Evolutionary conservation across 2,888 invertebrate genomes (phyloP).

Genomic region (Iphiclides podalirius): DNA sequence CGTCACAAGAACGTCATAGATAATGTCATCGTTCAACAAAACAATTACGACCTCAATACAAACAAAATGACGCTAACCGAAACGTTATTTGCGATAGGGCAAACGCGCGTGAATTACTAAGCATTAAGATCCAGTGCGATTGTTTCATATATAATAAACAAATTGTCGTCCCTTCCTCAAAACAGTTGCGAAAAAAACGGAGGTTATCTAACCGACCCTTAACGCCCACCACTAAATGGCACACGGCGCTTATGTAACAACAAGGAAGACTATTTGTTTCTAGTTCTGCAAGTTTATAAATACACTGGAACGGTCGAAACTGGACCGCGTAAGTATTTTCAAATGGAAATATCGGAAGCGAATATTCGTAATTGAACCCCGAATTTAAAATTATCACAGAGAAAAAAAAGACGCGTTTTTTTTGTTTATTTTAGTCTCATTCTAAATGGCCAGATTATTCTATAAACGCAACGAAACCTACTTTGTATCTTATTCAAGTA

Average conservation of each 20-base stretch:
- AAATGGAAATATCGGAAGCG: neutral
- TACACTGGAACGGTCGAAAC: constrained; percentile 13
- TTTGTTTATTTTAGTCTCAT: neutral
- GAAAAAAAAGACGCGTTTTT: neutral
- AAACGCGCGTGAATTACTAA: too few species aligned
- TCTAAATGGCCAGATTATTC: too few species aligned
- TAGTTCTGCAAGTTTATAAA: constrained; percentile 17
- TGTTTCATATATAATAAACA: too few species aligned
- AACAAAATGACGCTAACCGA: neutral
- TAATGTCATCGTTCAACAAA: neutral
- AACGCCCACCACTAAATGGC: constrained; percentile 11
- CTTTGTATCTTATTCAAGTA: too few species aligned
- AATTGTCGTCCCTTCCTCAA: too few species aligned
- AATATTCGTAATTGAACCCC: neutral
- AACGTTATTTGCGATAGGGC: neutral
- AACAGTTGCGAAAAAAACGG: neutral
- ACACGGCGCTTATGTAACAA: constrained; percentile 20
- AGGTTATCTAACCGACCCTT: constrained; percentile 20
- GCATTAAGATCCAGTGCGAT: too few species aligned
- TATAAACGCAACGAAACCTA: too few species aligned
- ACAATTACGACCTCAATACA: neutral
- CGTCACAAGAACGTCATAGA: constrained; percentile 13
- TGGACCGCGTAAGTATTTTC: neutral
- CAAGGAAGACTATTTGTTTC: constrained; percentile 18
- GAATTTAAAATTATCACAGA: neutral